Conservation (phyloP, 1,140 invertebrate species). For the Macrotrachela quadricornifera region DNA sequence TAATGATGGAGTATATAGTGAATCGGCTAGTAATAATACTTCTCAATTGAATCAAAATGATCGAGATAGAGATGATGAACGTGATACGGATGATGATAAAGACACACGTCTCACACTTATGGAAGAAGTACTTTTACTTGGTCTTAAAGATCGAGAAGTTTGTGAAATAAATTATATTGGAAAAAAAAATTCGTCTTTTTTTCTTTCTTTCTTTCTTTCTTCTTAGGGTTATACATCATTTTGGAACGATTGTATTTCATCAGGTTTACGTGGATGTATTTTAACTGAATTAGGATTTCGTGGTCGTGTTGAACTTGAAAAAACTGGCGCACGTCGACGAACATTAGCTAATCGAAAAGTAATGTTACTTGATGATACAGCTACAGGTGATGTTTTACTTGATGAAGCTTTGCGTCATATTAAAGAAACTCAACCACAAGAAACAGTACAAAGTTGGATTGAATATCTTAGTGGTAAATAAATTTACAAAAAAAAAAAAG, state of each 20-base stretch:
- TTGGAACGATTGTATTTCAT: slow-evolving; percentile 99
- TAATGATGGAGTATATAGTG: too few species aligned
- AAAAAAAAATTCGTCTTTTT: slow-evolving; percentile 8
- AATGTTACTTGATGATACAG: slow-evolving; percentile 53
- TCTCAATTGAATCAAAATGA: too few species aligned
- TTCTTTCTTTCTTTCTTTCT: slow-evolving; percentile 24
- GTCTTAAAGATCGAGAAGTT: slow-evolving; percentile 93
- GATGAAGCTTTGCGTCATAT: slow-evolving; percentile 97
- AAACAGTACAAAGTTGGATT: slow-evolving; percentile 95
- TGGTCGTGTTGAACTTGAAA: slow-evolving; percentile 81
- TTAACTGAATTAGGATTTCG: slow-evolving; percentile 82
- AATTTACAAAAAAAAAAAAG: too few species aligned
- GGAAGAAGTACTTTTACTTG: slow-evolving; percentile 92
- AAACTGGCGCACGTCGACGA: slow-evolving; percentile 77
- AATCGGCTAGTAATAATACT: too few species aligned
- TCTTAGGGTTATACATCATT: slow-evolving; percentile 92
- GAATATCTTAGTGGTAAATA: slow-evolving; percentile 84
- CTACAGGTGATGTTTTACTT: slow-evolving; percentile 85
- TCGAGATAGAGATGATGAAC: too few species aligned
- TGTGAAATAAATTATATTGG: slow-evolving; percentile 7
- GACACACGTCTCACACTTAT: slow-evolving; percentile 87
- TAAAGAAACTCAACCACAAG: slow-evolving; percentile 82
- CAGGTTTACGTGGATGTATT: slow-evolving; percentile 88
- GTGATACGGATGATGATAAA: slow-evolving; percentile 35
- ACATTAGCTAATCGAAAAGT: slow-evolving; percentile 58